Percentiles rank a stretch among this genome's conserved stretches.
phyloP scores from a whole-genome alignment of 2,888 invertebrate genomes.

The Ormia ochracea region DNA sequence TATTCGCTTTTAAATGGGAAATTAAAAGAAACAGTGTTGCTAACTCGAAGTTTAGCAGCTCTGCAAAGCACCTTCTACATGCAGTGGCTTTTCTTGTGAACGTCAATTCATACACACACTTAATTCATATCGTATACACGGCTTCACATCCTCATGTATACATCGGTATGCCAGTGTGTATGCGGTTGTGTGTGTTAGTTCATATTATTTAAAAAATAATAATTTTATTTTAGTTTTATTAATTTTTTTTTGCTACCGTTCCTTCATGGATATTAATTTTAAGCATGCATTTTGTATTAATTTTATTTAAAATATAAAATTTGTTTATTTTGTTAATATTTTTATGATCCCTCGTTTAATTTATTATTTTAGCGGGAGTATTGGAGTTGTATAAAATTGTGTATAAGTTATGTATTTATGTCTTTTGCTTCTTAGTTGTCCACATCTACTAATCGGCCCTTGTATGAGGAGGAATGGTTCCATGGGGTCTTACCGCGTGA shows the following conservation, averaged over 20 bases:
- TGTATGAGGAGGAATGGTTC: constrained; percentile 97
- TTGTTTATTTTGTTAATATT: background rate
- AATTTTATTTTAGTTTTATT: too few relatives aligned
- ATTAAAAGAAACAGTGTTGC: too few relatives aligned
- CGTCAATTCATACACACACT: too few relatives aligned
- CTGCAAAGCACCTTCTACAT: too few relatives aligned
- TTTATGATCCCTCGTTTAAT: background rate
- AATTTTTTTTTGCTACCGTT: background rate
- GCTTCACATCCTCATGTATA: too few relatives aligned
- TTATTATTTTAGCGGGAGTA: constrained; percentile 15
- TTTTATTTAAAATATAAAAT: constrained; percentile 2
- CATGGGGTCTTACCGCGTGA: constrained; percentile 97
- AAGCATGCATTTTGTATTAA: constrained; percentile 9
- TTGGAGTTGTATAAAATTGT: background rate
- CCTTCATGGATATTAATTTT: background rate
- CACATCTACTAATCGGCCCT: constrained; percentile 80
- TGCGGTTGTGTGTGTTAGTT: too few relatives aligned
- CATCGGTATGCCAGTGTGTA: too few relatives aligned
- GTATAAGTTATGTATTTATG: background rate
- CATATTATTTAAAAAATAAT: too few relatives aligned
- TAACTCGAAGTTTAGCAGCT: too few relatives aligned
- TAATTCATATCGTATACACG: too few relatives aligned
- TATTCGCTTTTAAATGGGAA: too few relatives aligned
- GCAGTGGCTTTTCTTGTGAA: too few relatives aligned
- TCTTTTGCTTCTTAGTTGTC: constrained; percentile 71